These are phyloP conservation scores for Scrobipalpa atriplicella DNA, from an alignment of 2,888 invertebrate genomes.

Conservation along the genomic window DNA sequence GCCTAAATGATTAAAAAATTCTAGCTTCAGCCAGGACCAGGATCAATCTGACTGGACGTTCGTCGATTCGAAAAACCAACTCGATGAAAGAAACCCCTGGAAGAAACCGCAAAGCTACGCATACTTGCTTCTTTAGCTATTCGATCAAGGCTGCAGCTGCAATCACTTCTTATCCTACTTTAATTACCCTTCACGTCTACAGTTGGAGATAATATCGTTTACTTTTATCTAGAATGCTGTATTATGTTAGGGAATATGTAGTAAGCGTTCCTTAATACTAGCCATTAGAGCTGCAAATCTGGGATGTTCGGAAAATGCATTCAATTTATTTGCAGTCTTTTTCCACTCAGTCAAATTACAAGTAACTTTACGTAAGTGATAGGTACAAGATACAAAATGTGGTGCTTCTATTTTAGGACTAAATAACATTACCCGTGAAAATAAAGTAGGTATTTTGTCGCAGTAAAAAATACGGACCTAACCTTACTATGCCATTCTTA, in stretches of 20 bases:
- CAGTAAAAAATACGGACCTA: no score
- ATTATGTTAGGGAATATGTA: background rate
- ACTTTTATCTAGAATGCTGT: slow-evolving; percentile 2
- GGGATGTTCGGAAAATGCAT: background rate
- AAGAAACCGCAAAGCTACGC: background rate
- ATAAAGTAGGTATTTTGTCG: no score
- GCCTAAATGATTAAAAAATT: no score
- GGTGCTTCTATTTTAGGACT: no score
- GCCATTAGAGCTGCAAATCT: background rate
- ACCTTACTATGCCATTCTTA: no score
- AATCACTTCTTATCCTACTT: slow-evolving; percentile 16
- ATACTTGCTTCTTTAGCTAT: background rate
- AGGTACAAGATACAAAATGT: no score
- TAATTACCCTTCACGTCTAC: slow-evolving; percentile 12
- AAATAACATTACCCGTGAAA: no score
- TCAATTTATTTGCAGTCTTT: no score
- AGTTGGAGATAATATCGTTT: slow-evolving; percentile 12
- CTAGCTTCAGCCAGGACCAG: background rate
- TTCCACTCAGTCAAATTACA: no score
- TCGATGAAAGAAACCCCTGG: background rate
- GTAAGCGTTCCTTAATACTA: background rate
- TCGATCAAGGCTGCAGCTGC: slow-evolving; percentile 34
- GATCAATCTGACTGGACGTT: background rate
- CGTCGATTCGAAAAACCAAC: no score
- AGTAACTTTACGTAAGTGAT: no score